Evolutionary conservation across 2,797 vertebrate genomes (phyloP), one percentile per base, ranked within the genome.

Genomic region (Dallia pectoralis): DNA sequence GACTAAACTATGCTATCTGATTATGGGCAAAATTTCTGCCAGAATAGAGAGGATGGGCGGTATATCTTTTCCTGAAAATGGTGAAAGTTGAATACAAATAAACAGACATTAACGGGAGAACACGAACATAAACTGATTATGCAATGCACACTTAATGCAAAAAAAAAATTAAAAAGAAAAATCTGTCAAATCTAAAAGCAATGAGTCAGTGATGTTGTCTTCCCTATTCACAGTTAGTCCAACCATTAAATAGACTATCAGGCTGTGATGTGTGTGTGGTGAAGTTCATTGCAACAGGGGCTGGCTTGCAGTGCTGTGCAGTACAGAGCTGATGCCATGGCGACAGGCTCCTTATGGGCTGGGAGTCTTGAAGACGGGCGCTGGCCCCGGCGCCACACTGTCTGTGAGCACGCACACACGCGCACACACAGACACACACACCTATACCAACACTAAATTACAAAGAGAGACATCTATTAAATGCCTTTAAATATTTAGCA

Each of bases 401-500:
- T 90, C 89, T 90, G 81, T 82, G 83, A 65, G 53, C 12, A 30
- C 40, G 49, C 68, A 56, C 73, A 51, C 74, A 5, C 53, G 19
- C 29, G 6, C 44, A 51, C 51, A 36, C 67, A 61, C 64, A 51
- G 16, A 0, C 59, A 71, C 77, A 73, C 73, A 76, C 71, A 71
- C 15, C 64, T 74, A 71, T 69, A 69, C 65, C 74, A 74, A 66
- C 74, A 70, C 67, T 79, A 78, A 72, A 83, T 82, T 78, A 81
- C 64, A 81, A 66, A 78, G 47, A 74, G 25, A 19, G 18, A 69
- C 56, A 12, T n/a, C 83, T 82, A 76, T 85, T 86, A 91, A 88
- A 91, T 25, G 74, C 84, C 84, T 78, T 88, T 87, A 90, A 91
- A 91, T 91, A 89, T 91, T 90, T 86, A 92, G 90, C 85, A 90